Evolutionary conservation across 2,113 vertebrate species (phyloP).

Genomic region (Heteronetta atricapilla): DNA sequence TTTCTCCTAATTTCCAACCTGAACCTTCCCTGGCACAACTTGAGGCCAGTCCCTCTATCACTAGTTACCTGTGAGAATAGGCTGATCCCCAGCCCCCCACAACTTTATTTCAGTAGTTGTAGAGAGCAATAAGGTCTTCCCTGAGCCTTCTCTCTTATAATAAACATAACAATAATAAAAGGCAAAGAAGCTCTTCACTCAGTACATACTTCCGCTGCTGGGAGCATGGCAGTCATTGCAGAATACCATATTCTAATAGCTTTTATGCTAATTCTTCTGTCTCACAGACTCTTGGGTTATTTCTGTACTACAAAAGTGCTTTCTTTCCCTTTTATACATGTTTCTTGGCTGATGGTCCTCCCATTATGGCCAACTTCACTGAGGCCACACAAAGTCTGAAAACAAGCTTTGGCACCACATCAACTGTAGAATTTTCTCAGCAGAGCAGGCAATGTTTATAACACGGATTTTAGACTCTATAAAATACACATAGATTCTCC

Average conservation of each 20-base stretch:
- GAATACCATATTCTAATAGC: not conserved
- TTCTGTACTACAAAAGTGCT: not conserved
- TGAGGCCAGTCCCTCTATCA: too few species aligned
- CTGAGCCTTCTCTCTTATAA: not conserved
- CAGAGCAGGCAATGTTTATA: not conserved
- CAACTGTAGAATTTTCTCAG: not conserved
- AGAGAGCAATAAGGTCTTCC: too few species aligned
- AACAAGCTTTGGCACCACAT: not conserved
- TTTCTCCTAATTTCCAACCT: too few species aligned
- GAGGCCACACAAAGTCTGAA: not conserved
- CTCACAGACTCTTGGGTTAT: not conserved
- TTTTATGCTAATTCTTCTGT: not conserved
- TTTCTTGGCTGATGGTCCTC: conserved; percentile 10
- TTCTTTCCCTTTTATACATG: not conserved
- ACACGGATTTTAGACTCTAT: not conserved
- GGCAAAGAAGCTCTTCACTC: not conserved
- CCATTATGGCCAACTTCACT: not conserved
- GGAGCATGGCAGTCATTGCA: not conserved
- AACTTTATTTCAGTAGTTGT: too few species aligned
- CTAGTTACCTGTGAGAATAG: too few species aligned
- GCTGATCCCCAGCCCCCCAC: too few species aligned
- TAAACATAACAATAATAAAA: not conserved
- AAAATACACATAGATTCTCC: not conserved
- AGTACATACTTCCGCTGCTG: not conserved
- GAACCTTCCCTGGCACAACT: too few species aligned